Conservation (phyloP, 2,113 vertebrate genomes). For the Chlorodrepanis virens region DNA sequence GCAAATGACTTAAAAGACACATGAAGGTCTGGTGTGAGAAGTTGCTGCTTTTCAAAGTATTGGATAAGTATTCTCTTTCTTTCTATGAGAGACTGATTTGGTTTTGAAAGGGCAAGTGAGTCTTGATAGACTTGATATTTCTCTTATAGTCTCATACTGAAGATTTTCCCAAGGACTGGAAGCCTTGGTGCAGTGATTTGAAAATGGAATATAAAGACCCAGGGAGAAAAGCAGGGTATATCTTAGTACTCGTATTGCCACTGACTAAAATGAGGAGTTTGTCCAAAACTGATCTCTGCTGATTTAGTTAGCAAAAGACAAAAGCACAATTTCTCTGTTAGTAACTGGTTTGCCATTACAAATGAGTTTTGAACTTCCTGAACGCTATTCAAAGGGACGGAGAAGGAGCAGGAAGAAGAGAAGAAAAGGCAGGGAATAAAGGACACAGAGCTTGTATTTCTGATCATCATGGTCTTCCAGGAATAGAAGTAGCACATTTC, state of each 20-base stretch:
- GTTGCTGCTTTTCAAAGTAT: neutral
- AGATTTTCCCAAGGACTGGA: neutral
- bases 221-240: neutral
- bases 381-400: slow-evolving; percentile 23
- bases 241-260: neutral
- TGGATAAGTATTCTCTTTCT: neutral
- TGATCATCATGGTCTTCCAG: slow-evolving; percentile 27
- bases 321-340: neutral
- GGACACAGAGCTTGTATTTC: slow-evolving; percentile 16
- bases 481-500: slow-evolving; percentile 32
- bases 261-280: neutral
- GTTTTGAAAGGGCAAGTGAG: neutral
- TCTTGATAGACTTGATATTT: neutral
- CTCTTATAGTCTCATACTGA: neutral
- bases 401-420: neutral
- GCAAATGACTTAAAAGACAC: neutral
- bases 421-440: neutral
- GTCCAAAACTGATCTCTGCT: neutral
- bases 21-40: neutral
- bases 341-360: neutral
- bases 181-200: neutral
- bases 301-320: neutral
- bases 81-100: neutral
- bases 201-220: neutral
- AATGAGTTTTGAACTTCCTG: slow-evolving; percentile 44